phyloP scores from a whole-genome alignment of 1,140 invertebrate genomes.

The Leptestheria dahalacensis region DNA sequence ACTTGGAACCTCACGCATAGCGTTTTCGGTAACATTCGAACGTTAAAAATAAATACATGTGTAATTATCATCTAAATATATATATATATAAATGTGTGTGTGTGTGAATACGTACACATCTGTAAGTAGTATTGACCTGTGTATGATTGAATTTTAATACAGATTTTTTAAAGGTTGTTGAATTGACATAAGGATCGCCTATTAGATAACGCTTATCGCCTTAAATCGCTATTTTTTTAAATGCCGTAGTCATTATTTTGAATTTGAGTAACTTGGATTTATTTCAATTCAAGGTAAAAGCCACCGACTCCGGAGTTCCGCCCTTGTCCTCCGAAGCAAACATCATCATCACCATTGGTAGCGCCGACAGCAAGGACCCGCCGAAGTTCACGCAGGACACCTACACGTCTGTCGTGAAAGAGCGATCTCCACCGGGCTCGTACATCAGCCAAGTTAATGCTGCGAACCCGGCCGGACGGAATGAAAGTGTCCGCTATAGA shows the following conservation, averaged over 20 bases:
- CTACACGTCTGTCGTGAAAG: slow-evolving; percentile 41
- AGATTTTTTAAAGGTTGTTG: too few species aligned
- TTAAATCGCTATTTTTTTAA: too few species aligned
- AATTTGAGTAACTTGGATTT: slow-evolving; percentile 7
- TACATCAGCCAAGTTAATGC: slow-evolving; percentile 51
- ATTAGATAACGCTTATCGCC: too few species aligned
- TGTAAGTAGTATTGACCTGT: too few species aligned
- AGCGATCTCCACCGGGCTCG: slow-evolving; percentile 50
- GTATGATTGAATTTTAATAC: too few species aligned
- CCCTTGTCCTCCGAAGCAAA: slow-evolving; percentile 45
- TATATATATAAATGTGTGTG: too few species aligned
- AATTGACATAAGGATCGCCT: too few species aligned
- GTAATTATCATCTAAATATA: too few species aligned
- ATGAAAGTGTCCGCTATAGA: slow-evolving; percentile 49
- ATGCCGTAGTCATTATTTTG: not conserved
- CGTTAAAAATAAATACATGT: too few species aligned
- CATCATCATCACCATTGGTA: slow-evolving; percentile 48
- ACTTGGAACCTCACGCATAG: not conserved
- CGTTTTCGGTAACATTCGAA: slow-evolving; percentile 11
- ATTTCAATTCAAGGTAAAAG: slow-evolving; percentile 42
- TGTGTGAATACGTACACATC: too few species aligned
- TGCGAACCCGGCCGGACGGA: slow-evolving; percentile 57
- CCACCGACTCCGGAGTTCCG: slow-evolving; percentile 47
- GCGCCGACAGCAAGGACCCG: slow-evolving; percentile 54
- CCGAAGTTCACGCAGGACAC: slow-evolving; percentile 42